phyloP scores from a whole-genome alignment of 2,113 vertebrate species.

The Erinaceus europaeus region DNA sequence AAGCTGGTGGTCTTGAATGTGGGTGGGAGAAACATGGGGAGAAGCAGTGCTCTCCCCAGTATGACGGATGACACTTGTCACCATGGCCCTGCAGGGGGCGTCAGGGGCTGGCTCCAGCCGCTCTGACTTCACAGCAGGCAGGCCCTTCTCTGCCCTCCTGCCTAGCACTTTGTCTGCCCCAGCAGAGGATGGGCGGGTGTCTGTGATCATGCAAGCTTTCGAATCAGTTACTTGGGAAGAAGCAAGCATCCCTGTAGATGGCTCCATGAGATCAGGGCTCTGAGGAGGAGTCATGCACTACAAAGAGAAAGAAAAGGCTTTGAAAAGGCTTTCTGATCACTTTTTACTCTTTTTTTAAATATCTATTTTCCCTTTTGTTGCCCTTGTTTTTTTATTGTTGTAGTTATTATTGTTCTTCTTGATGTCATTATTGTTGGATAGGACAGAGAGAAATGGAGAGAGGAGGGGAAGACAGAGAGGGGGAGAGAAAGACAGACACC shows the following conservation, averaged over 20 bases:
- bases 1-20: constrained; percentile 21
- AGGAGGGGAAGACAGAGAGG: no score
- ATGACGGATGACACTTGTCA: constrained; percentile 92
- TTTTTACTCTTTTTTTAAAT: neutral
- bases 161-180: constrained; percentile 42
- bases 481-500: no score
- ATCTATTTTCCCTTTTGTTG: no score
- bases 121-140: constrained; percentile 59
- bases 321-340: neutral
- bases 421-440: no score
- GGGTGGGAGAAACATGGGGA: constrained; percentile 77
- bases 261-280: constrained; percentile 92
- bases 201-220: constrained; percentile 73
- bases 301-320: neutral
- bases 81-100: constrained; percentile 84
- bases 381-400: no score
- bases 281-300: constrained; percentile 99
- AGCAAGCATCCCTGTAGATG: constrained; percentile 74
- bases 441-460: no score
- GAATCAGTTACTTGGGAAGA: constrained; percentile 81
- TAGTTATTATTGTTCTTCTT: no score
- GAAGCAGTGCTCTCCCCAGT: constrained; percentile 83
- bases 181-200: constrained; percentile 40
- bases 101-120: constrained; percentile 47
- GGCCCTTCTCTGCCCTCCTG: constrained; percentile 45